Base-by-base conservation (phyloP, 2,797 vertebrate genomes). In the Cyprinella venusta region DNA sequence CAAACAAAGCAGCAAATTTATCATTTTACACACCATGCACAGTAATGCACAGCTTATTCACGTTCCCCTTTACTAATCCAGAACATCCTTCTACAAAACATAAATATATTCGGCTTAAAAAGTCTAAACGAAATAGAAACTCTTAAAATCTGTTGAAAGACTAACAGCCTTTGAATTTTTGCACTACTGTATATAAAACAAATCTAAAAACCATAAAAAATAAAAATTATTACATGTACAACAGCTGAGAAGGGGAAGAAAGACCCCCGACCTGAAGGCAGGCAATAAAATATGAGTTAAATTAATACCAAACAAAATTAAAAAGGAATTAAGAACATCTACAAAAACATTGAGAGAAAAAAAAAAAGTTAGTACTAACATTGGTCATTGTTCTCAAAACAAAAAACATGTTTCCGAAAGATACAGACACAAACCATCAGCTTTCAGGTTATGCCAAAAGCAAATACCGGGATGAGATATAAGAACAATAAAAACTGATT, bases 211-310 rank as follows among this genome's bases (percentile, higher is more conserved):
- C 90, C 89, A 36, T 36, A 79, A 65, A 79, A 26, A 64, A 77
- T 88, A 81, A 80, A 90, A 91, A 82, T 90, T 87, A 92, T 92
- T 89, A 94, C 92, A 94, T 93, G 86, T 93, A 94, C 93, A 94
- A 92, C 92, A 94, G 91, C 92, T 93, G 92, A 90, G 89, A 91
- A n/a, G 90, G 86, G 89, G 92, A 87, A 85, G 84, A 84, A 87
- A 45, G 80, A 79, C 13, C 90, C 93, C 93, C 87, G 80, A 94
- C 93, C 94, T 94, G 93, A 94, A 94, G 89, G 89, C 92, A 93
- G 91, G 90, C 92, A 94, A 94, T 94, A 93, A 91, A 94, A 94
- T 93, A 89, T 92, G 92, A 92, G 92, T 95, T 94, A 95, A 95
- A 95, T 95, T 92, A 94, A 93, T 90, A 91, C 75, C 86, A 48